phyloP scores from a whole-genome alignment of 2,888 invertebrate species.

The Hirudinaria manillensis region DNA sequence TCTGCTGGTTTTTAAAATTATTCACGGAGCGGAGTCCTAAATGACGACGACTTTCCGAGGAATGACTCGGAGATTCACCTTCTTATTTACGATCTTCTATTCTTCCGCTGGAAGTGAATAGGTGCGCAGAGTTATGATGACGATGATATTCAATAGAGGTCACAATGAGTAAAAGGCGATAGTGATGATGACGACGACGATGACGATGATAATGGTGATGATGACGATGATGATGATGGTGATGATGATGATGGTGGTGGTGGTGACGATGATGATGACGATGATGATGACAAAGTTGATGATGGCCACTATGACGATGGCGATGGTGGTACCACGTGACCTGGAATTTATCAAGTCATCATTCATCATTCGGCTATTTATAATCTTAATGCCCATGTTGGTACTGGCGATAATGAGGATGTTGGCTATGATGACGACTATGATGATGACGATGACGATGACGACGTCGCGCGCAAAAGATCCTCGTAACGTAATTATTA shows the following conservation, averaged over 20 bases:
- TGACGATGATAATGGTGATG: slow-evolving; percentile 1
- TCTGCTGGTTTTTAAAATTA: too few species aligned
- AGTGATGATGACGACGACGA: slow-evolving; percentile 17
- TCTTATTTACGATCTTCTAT: too few species aligned
- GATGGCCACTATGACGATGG: neutral
- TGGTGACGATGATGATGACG: slow-evolving; percentile 19
- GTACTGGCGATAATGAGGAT: slow-evolving; percentile 1
- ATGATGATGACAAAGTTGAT: neutral
- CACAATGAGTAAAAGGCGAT: neutral
- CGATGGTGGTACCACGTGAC: neutral
- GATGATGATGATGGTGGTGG: slow-evolving; percentile 15
- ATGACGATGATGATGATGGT: slow-evolving; percentile 20
- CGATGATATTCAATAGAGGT: neutral
- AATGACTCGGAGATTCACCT: too few species aligned
- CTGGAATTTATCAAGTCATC: too few species aligned
- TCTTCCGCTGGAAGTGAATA: too few species aligned
- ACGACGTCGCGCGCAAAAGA: neutral
- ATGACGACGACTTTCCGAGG: too few species aligned
- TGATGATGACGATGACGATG: neutral
- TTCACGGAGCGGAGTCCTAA: too few species aligned
- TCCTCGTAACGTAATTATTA: too few species aligned
- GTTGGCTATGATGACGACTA: neutral
- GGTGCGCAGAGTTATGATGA: neutral
- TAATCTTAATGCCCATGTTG: neutral
- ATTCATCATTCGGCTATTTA: too few species aligned